Conservation (phyloP, 2,113 vertebrate species). For the Indicator indicator region DNA sequence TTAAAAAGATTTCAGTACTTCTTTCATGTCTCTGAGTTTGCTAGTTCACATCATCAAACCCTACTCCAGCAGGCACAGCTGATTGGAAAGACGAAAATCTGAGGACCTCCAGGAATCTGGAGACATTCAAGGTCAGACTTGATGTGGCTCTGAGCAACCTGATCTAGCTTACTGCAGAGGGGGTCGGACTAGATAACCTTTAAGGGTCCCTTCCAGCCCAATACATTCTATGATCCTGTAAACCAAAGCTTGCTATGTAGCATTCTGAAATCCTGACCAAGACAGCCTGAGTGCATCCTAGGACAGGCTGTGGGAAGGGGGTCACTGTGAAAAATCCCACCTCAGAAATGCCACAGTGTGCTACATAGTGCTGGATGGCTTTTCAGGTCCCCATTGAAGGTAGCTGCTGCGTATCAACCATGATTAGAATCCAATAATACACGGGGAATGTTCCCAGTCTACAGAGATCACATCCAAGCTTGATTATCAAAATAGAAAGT, state of each 20-base stretch:
- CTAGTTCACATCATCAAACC: not conserved
- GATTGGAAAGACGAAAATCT: not conserved
- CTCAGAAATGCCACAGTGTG: not conserved
- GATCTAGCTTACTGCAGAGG: too few species aligned
- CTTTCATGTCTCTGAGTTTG: not conserved
- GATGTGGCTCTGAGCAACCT: too few species aligned
- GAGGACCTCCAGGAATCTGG: not conserved
- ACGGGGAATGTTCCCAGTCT: not conserved
- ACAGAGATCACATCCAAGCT: not conserved
- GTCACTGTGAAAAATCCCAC: too few species aligned
- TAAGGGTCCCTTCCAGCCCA: too few species aligned
- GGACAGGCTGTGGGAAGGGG: not conserved
- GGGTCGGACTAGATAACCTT: too few species aligned
- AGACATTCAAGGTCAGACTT: too few species aligned
- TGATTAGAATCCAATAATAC: not conserved
- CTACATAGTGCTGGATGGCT: accelerated
- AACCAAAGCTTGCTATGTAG: accelerated
- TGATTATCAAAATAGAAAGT: not conserved
- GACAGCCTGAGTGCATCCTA: not conserved
- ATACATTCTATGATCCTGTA: too few species aligned
- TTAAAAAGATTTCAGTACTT: not conserved
- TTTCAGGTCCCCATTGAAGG: not conserved
- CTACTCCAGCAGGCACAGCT: not conserved
- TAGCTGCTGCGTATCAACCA: not conserved
- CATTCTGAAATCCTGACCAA: not conserved